Evolutionary conservation across 2,888 invertebrate genomes (phyloP), one percentile per base, ranked within the genome.

Genomic region (Acanthosoma haemorrhoidale): DNA sequence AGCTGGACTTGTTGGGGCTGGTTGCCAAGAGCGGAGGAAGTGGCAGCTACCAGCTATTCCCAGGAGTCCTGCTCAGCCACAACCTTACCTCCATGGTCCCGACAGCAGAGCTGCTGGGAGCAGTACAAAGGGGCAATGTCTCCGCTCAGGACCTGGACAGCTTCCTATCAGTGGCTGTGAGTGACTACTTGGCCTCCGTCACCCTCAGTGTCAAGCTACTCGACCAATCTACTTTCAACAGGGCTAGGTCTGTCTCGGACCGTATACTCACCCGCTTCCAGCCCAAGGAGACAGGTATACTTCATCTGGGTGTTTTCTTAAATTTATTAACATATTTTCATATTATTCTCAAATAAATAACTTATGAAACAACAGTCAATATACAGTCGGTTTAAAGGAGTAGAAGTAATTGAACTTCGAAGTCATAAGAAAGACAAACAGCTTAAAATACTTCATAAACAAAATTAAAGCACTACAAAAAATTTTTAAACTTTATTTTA

Each of bases 1-100:
- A 92, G 78, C 82, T 92, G 73, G 91, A 91, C 76, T 85, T 90
- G 63, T 84, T 91, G 3, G 88, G 89, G 2, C 87, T 91, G 76
- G 83, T 92, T 73, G 91, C 92, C 77, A 86, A 87, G 57, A 78
- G 92, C 38, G 87, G 88, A 75, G 88, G 89, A 77, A 85, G 86
- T 73, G 85, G 87, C 75, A 87, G 89, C 78, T 84, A 89, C 9
- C 84, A 83, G 73, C 83, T 92, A 9, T 77, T 90, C 5, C 89
- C 91, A 0, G 91, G 92, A 70, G 83, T 92, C 1, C 87, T 87
- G 6, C 61, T 76, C 43, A 72, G 71, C 29, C 74, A 75, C 59
- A 70, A 57, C 16, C 38, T 70, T 15, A 72, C 70, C 67, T 61
- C 36, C 9, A 34, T 57, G 5, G 8, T 43, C 13, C 57, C 70